Evolutionary conservation across 2,888 invertebrate genomes (phyloP).

Genomic region (Trissoscelio sp.): DNA sequence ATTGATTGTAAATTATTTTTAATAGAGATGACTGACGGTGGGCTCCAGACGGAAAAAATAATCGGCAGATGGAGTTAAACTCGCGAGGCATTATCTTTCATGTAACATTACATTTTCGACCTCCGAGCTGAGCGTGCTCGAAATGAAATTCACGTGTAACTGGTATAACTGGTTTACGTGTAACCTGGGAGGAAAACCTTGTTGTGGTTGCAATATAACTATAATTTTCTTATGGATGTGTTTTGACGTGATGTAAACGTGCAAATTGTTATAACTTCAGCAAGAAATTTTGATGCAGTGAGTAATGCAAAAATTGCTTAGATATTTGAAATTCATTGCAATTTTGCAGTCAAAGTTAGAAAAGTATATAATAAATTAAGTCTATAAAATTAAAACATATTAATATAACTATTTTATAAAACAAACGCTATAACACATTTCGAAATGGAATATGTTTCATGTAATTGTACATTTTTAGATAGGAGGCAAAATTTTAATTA

Average conservation of each 20-base stretch:
- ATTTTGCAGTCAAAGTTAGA: no score
- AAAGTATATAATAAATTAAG: no score
- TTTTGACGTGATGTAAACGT: conserved; percentile 13
- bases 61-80: not conserved
- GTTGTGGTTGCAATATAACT: conserved; percentile 35
- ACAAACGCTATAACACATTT: no score
- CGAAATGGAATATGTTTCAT: no score
- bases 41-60: conserved; percentile 3
- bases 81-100: conserved; percentile 11
- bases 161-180: conserved; percentile 41
- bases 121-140: not conserved
- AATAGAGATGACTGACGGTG: not conserved
- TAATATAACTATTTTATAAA: no score
- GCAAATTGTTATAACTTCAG: conserved; percentile 7
- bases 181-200: conserved; percentile 34
- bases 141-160: conserved; percentile 41
- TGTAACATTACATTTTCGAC: conserved; percentile 24
- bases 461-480: no score
- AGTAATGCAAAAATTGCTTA: no score
- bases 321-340: no score
- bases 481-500: no score
- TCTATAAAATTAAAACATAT: no score
- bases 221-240: conserved; percentile 34
- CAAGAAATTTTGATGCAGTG: conserved; percentile 1
- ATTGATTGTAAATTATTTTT: not conserved